A percentile compares a stretch with the other conserved stretches of the same genome.
These are phyloP conservation scores for Platycercus adscitus DNA, from an alignment of 2,113 vertebrate species.

Conservation along the genomic window DNA sequence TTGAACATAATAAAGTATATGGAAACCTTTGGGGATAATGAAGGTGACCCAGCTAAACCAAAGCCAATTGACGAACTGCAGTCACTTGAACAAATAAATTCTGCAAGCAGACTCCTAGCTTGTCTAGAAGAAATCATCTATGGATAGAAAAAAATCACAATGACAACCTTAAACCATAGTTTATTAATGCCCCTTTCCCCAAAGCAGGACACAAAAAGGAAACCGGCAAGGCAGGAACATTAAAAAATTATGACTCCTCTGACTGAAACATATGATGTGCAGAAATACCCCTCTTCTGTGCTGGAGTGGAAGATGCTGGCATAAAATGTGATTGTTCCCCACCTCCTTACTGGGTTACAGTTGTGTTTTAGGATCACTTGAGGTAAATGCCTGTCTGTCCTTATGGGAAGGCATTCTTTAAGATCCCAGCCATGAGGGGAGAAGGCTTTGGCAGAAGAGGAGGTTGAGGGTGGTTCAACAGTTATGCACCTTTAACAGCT, in stretches of 20 bases:
- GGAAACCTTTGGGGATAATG: conserved; percentile 27
- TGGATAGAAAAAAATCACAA: background rate
- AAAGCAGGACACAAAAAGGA: conserved; percentile 69
- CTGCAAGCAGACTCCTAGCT: conserved; percentile 40
- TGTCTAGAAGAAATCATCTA: conserved; percentile 35
- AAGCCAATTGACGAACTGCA: conserved; percentile 14
- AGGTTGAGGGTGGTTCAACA: background rate
- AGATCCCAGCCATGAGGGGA: background rate
- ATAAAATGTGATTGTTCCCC: background rate
- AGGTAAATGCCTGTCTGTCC: background rate
- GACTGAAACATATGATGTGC: conserved; percentile 51
- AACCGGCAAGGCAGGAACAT: conserved; percentile 65
- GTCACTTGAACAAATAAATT: conserved; percentile 54
- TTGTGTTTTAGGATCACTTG: background rate
- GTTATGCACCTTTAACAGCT: background rate
- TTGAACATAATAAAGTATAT: background rate
- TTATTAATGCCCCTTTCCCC: conserved; percentile 72
- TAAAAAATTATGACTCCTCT: conserved; percentile 69
- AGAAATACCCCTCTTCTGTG: conserved; percentile 40
- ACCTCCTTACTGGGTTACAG: background rate
- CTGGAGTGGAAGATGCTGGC: background rate
- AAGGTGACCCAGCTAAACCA: conserved; percentile 54
- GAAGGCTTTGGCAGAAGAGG: background rate
- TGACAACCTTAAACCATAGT: conserved; percentile 55
- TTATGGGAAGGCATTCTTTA: background rate